Conservation (phyloP, 2,113 vertebrate genomes). For the Phalacrocorax pelagicus region DNA sequence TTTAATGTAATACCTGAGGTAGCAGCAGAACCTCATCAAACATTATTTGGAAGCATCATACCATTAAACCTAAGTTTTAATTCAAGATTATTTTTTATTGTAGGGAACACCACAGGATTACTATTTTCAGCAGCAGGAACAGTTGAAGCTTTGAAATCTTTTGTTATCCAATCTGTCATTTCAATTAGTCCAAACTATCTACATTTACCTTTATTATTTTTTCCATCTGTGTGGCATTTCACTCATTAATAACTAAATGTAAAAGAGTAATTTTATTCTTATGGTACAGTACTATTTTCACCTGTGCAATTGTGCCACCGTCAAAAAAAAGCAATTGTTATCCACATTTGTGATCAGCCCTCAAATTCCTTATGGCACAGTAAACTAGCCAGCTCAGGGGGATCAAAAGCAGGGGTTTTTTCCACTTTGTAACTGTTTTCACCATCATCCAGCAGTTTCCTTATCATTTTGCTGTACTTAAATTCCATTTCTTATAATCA, state of each 20-base stretch:
- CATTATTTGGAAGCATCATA: not conserved
- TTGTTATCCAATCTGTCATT: not conserved
- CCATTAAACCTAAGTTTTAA: not conserved
- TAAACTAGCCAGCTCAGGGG: not conserved
- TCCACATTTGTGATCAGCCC: not conserved
- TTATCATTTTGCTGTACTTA: slow-evolving; percentile 30
- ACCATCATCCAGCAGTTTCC: not conserved
- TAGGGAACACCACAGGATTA: not conserved
- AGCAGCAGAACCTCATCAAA: not conserved
- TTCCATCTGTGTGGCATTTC: not conserved
- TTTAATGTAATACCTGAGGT: not conserved
- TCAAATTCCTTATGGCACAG: slow-evolving; percentile 1
- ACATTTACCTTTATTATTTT: not conserved
- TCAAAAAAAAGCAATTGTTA: slow-evolving; percentile 50
- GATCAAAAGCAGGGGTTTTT: not conserved
- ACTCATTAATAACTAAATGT: not conserved
- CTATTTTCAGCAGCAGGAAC: not conserved
- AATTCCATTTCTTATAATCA: slow-evolving; percentile 57
- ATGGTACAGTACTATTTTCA: not conserved
- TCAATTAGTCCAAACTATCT: not conserved
- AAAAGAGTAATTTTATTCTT: not conserved
- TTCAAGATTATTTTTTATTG: not conserved
- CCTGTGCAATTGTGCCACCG: not conserved
- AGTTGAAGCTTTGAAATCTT: not conserved
- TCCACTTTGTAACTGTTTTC: slow-evolving; percentile 24